These are phyloP conservation scores for Cephus runcator DNA, from an alignment of 2,888 invertebrate species.

Conservation along the genomic window DNA sequence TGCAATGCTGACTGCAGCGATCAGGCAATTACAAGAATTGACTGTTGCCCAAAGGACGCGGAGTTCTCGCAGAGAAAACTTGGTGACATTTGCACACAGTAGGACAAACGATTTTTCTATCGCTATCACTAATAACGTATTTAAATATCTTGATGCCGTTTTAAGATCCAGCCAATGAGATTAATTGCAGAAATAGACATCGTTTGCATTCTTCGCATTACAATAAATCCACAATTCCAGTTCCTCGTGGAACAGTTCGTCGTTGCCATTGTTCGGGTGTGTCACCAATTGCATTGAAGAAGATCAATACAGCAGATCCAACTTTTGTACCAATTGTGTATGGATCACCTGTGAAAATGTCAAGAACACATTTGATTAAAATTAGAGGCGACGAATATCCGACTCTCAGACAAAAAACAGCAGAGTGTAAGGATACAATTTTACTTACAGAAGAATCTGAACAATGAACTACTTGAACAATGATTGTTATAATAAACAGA, in stretches of 20 bases:
- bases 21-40: conserved; percentile 26
- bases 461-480: background rate
- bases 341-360: background rate
- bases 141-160: background rate
- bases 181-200: background rate
- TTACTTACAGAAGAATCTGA: background rate
- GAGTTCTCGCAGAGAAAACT: background rate
- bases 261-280: background rate
- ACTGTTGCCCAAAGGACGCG: background rate
- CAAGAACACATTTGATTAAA: background rate
- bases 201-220: background rate
- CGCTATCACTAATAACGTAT: background rate
- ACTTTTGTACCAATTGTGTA: background rate
- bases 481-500: background rate
- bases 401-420: background rate
- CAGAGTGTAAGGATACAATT: background rate
- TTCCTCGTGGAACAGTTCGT: background rate
- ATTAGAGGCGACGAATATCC: background rate
- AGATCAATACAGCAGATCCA: background rate
- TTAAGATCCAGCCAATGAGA: background rate
- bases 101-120: background rate
- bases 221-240: background rate
- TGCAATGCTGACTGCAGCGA: conserved; percentile 22
- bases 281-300: background rate
- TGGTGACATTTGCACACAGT: background rate